phyloP scores from a whole-genome alignment of 2,113 vertebrate species.

The Anseranas semipalmata region DNA sequence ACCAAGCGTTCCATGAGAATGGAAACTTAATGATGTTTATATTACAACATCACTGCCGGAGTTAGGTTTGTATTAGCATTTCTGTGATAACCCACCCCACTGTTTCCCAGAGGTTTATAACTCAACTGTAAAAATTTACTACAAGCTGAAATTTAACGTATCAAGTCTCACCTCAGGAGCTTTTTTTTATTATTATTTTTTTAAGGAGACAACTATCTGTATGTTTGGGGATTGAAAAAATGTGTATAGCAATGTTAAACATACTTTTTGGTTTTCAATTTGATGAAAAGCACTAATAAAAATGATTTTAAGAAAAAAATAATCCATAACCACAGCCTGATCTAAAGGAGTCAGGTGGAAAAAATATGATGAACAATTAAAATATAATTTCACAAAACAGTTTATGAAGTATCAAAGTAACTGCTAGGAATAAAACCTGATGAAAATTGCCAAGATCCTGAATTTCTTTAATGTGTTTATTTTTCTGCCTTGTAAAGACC shows the following conservation, averaged over 20 bases:
- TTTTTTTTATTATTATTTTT: background rate
- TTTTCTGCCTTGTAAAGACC: background rate
- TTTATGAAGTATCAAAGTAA: background rate
- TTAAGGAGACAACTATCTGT: background rate
- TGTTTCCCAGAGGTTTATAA: slow-evolving; percentile 57
- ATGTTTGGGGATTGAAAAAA: background rate
- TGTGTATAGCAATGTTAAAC: background rate
- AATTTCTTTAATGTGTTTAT: background rate
- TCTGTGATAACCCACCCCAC: slow-evolving; percentile 46
- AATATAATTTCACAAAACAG: background rate
- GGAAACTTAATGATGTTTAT: slow-evolving; percentile 66
- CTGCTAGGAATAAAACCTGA: background rate
- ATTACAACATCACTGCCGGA: slow-evolving; percentile 60
- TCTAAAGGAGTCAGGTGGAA: background rate
- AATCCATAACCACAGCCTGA: background rate
- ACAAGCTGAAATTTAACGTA: slow-evolving; percentile 24
- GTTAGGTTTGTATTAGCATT: slow-evolving; percentile 52
- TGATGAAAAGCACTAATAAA: background rate
- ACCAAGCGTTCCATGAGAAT: slow-evolving; percentile 53
- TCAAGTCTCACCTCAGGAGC: background rate
- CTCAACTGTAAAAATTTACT: slow-evolving; percentile 38
- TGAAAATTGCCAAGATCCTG: background rate
- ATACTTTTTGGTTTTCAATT: background rate
- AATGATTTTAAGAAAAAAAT: background rate
- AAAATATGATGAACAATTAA: background rate